A percentile compares a stretch with the other conserved stretches of the same genome.
phyloP scores from a whole-genome alignment of 1,140 invertebrate species.

The Holcopasites calliopsidis region DNA sequence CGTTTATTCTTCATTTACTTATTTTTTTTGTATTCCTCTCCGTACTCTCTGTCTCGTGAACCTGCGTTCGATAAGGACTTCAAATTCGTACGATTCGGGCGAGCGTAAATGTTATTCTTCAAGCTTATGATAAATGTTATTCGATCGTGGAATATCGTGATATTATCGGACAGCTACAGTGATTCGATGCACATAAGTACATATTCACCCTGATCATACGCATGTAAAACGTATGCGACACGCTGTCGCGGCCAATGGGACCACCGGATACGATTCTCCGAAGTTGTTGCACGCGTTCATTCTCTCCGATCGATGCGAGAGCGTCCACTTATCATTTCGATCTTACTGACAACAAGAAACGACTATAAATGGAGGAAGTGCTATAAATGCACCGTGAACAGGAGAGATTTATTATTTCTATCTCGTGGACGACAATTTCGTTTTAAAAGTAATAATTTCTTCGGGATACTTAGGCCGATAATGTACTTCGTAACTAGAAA shows the following conservation, averaged over 20 bases:
- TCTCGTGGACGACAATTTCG: too few species aligned
- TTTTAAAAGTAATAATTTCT: background rate
- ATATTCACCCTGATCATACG: background rate
- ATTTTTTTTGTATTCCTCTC: background rate
- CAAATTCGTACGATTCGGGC: background rate
- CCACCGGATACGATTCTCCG: slow-evolving; percentile 12
- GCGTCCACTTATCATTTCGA: background rate
- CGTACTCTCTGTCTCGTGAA: background rate
- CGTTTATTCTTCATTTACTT: too few species aligned
- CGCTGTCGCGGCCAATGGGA: background rate
- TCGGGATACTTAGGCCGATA: background rate
- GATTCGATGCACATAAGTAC: slow-evolving; percentile 5
- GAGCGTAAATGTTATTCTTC: background rate
- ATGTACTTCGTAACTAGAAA: background rate
- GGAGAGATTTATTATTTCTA: too few species aligned
- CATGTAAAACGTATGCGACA: slow-evolving; percentile 15
- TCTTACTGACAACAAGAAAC: background rate
- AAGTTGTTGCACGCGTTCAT: slow-evolving; percentile 13
- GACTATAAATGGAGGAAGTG: background rate
- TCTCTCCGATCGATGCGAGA: slow-evolving; percentile 8
- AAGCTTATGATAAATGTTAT: slow-evolving; percentile 19
- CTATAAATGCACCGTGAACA: background rate
- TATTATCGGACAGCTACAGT: background rate
- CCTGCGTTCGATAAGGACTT: background rate
- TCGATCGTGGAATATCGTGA: slow-evolving; percentile 13